Conservation (phyloP, 2,113 vertebrate genomes). For the rat (Rattus norvegicus) region GRCr8 NC_086036.1:30024001-30024500, state of each 20-base stretch:
- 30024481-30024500: not conserved
- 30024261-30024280: not conserved
- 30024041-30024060: not conserved
- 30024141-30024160: conserved; percentile 23
- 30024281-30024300: not conserved
- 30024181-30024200: not conserved
- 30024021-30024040: not conserved
- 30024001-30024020: not conserved
- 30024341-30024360: conserved; percentile 21
- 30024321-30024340: conserved; percentile 37
- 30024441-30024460: conserved; percentile 3
- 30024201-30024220: not conserved
- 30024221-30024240: not conserved
- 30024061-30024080: not conserved
- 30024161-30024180: conserved; percentile 13
- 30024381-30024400: not conserved
- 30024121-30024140: not conserved
- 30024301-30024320: not conserved
- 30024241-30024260: not conserved
- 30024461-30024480: not conserved
- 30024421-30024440: conserved; percentile 53
- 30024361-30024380: not conserved
- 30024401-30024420: conserved; percentile 54
- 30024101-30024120: not conserved
- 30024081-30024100: not conserved